Conservation (phyloP, 2,888 invertebrate species). For the Pogonocherus hispidulus region DNA sequence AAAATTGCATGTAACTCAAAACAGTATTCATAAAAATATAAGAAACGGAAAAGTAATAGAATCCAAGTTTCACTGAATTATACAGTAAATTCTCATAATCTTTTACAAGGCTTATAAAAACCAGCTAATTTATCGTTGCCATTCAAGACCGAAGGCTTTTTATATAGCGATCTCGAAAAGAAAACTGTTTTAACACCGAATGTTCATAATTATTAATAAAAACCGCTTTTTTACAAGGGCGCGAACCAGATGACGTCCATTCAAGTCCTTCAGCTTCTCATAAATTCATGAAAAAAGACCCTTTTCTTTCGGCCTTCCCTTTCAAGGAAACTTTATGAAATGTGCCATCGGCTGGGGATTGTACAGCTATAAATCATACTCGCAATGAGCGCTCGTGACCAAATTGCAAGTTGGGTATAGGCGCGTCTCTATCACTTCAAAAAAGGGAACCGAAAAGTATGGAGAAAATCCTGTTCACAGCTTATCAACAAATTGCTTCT, state of each 20-base stretch:
- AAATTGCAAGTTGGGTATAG: slow-evolving; percentile 12
- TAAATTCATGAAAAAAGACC: slow-evolving; percentile 15
- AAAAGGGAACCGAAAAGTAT: not conserved
- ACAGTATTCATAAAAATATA: too few relatives aligned
- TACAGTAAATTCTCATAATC: not conserved
- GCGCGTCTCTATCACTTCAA: not conserved
- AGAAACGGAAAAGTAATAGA: too few relatives aligned
- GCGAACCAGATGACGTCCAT: slow-evolving; percentile 2
- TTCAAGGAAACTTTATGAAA: slow-evolving; percentile 25
- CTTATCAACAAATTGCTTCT: not conserved
- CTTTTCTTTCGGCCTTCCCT: not conserved
- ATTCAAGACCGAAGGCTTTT: too few relatives aligned
- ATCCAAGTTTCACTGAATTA: too few relatives aligned
- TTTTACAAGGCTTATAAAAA: not conserved
- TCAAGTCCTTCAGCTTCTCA: slow-evolving; percentile 20
- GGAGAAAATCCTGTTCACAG: not conserved
- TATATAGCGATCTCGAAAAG: not conserved
- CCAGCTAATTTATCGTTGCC: too few relatives aligned
- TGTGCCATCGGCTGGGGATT: slow-evolving; percentile 21
- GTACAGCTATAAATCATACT: slow-evolving; percentile 26
- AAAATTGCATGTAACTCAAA: too few relatives aligned
- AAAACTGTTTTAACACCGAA: not conserved
- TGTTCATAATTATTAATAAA: slow-evolving; percentile 14
- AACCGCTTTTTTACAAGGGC: slow-evolving; percentile 3
- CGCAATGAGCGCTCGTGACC: slow-evolving; percentile 22